Base-by-base conservation (phyloP, 2,113 vertebrate species). In the Apteryx mantelli region DNA sequence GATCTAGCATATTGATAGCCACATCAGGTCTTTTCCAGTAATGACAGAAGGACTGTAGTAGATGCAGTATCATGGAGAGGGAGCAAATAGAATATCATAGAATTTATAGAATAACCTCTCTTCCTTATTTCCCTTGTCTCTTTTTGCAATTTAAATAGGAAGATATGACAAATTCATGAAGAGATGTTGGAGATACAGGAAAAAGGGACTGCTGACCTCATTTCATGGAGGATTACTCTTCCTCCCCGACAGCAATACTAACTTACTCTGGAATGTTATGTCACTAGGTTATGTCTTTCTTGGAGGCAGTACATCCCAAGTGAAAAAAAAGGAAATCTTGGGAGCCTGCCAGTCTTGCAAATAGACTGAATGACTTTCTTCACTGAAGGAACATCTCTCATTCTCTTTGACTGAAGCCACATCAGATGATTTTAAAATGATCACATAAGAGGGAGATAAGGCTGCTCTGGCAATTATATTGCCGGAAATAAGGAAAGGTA, bases 381-480 rank as follows among this genome's bases (percentile, higher is more conserved):
- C 83, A 75, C 30, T 75, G 74, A 91, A 83, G 55, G 38, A 82
- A 68, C 36, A 71, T 56, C 11, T 46, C 30, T 85, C 58, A 74
- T 86, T 89, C 75, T 85, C 42, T 81, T 93, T 83, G 56, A 83
- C 64, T 75, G 40, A n/a, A 61, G 30, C 48, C 44, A 82, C 11
- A 76, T 85, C n/a, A 76, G 74, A 71, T 38, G 28, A 74, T 81
- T 94, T 91, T 78, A n/a, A 92, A 94, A 92, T 42, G 52, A 88
- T 88, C 77, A 75, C 34, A 32, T 44, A 68, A 78, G 11, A 87
- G 46, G 2, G 15, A 91, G 36, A 89, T 61, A 96, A 94, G 38
- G 24, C 60, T 93, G 22, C 61, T 94, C 63, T 46, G 55, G 46
- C 22, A 92, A 96, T 96, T 88, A 46, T 26, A 56, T 69, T 82